Conservation (phyloP, 92 coral and sea anemone species). For the Phenganax marumi region DNA sequence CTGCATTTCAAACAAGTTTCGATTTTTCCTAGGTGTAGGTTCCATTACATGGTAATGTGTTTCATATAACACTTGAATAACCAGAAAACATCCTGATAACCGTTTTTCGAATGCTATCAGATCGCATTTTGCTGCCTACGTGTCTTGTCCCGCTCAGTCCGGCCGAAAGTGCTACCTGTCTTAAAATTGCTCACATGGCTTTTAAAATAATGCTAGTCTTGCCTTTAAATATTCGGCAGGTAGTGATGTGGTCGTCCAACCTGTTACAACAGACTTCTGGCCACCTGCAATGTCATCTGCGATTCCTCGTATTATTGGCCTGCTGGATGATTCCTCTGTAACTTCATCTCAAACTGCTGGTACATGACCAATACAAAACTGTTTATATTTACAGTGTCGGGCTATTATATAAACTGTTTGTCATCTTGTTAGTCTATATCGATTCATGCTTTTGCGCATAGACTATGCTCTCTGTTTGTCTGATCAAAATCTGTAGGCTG, state of each 20-base stretch:
- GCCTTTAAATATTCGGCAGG: neutral
- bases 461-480: too few relatives aligned
- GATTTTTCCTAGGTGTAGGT: too few relatives aligned
- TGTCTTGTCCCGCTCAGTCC: too few relatives aligned
- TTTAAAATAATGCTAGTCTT: neutral
- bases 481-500: too few relatives aligned
- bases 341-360: conserved; percentile 84
- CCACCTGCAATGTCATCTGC: conserved; percentile 94
- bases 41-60: too few relatives aligned
- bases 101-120: too few relatives aligned
- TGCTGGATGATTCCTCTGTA: conserved; percentile 87
- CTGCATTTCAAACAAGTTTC: too few relatives aligned
- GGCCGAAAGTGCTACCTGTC: too few relatives aligned
- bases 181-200: too few relatives aligned
- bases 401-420: neutral
- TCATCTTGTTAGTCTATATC: neutral
- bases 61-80: too few relatives aligned
- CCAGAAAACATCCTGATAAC: too few relatives aligned
- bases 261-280: conserved; percentile 94
- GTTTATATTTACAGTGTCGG: neutral
- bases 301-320: conserved; percentile 78
- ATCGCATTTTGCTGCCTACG: too few relatives aligned
- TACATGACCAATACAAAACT: conserved; percentile 26
- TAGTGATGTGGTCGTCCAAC: conserved; percentile 65
- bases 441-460: neutral